Evolutionary conservation across 2,113 vertebrate species (phyloP), one percentile per base, ranked within the genome.

Genomic region (Labrus mixtus): DNA sequence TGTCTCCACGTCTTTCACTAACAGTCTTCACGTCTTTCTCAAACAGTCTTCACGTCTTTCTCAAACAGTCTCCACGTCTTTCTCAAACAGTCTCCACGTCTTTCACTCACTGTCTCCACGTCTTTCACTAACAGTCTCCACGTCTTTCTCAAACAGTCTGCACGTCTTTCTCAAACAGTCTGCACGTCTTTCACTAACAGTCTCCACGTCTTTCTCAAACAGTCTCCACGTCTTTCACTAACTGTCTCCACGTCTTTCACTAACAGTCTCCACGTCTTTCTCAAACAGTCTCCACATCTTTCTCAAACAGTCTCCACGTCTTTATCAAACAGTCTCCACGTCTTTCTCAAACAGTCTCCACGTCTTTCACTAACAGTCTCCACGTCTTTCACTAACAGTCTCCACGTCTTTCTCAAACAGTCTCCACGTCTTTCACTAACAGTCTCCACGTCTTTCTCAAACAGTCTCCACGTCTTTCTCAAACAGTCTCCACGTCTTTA

Each of bases 131-230:
- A n/a, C n/a, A 3, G 10, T 77, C 9, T 37, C 8, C n/a, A 20
- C n/a, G n/a, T n/a, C 45, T 55, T 8, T 33, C 17, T 55, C 15
- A 61, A 1, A 29, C 29, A 15, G 57, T 73, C 17, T 56, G 46
- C 23, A 10, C 50, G 23, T 66, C 25, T n/a, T n/a, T n/a, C n/a
- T n/a, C n/a, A n/a, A n/a, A n/a, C n/a, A 3, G 10, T 77, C 9
- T 37, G n/a, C n/a, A n/a, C n/a, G n/a, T n/a, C 45, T 55, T 8
- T 33, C 17, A 59, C 15, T 57, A 1, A 29, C 29, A 15, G 57
- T 73, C 17, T 56, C 50, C 23, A 10, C 50, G 23, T 66, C 25
- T n/a, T n/a, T n/a, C n/a, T n/a, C n/a, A n/a, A n/a, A n/a, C n/a
- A 3, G 10, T 77, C 9, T 37, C 8, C n/a, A 20, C n/a, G n/a